A percentile compares a stretch with the other conserved stretches of the same genome.
Evolutionary conservation across 2,888 invertebrate species (phyloP).

Genomic region (Heterodera filipjevi): DNA sequence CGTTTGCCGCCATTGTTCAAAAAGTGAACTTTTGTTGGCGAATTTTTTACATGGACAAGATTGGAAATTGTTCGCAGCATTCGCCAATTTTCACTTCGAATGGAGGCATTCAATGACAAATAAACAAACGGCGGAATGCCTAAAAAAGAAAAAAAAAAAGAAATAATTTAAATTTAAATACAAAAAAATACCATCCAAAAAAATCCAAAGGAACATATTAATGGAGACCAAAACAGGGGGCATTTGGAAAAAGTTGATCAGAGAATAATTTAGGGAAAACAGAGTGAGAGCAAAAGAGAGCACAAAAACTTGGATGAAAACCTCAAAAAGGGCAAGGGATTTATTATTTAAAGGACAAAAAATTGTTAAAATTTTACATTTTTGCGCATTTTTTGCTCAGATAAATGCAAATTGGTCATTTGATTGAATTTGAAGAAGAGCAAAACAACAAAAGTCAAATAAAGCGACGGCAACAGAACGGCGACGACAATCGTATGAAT

Average conservation of each 20-base stretch:
- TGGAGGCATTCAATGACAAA: not conserved
- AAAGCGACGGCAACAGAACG: not conserved
- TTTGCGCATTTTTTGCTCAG: not conserved
- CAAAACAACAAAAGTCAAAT: not conserved
- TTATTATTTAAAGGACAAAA: no score
- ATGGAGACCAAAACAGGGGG: not conserved
- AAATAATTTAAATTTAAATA: not conserved
- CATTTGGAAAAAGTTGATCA: not conserved
- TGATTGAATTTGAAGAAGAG: not conserved
- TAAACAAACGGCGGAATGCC: not conserved
- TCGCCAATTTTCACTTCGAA: no score
- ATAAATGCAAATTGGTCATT: not conserved
- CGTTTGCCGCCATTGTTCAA: no score
- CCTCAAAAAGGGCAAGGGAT: no score
- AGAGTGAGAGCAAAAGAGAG: not conserved
- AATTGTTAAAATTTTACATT: no score
- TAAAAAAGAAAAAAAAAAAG: not conserved
- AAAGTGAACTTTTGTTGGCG: no score
- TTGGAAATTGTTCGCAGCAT: no score
- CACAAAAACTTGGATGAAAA: not conserved
- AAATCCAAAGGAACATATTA: not conserved
- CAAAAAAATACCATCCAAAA: not conserved
- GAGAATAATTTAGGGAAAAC: not conserved
- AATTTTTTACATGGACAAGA: no score
- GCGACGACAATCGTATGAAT: not conserved